Base-by-base conservation (phyloP, 1,140 invertebrate species). In the Cataglyphis hispanica region DNA sequence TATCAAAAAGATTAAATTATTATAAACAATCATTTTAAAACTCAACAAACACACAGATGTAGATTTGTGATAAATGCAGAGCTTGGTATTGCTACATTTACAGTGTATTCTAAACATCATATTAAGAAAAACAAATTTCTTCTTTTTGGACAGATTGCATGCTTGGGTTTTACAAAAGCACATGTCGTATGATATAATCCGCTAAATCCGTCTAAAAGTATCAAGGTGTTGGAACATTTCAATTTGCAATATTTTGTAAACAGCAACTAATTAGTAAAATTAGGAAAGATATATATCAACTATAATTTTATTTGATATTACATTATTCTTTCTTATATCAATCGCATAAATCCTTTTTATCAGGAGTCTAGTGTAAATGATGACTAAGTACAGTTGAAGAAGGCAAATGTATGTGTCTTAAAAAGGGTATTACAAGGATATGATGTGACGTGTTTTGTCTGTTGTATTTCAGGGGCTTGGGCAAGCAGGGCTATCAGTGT, bases 401-500 rank as follows among this genome's bases (percentile, higher is more conserved):
- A 89, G 91, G 90, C 88, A 92, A 91, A 92, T 91, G 87, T 93
- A 93, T 95, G 93, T 94, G 64, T 78, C 93, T 94, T 92, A 92
- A 63, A 76, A 93, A 91, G 93, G 92, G 46, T 50, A 91, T 90
- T 91, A 93, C 84, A 90, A 92, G 91, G 92, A 94, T 92, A 95
- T 89, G 91, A 95, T 94, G 93, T 95, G 93, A 95, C 92, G 94
- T 94, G 94, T 95, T 94, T 95, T 95, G 95, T 96, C 95, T 95
- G 95, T 96, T 97, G 96, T 96, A 96, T 97, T 97, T 93, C 97
- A 98, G 98, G 98, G 99, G 99, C 95, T 96, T 99, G 93, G 98
- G 99, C 94, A 99, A 99, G 96, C 99, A 99, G 97, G 99, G 99
- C 94, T 99, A 99, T 97, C 99, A 99, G 95, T 99, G 99, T 97